Evolutionary conservation across 2,888 invertebrate species (phyloP).

Genomic region (Rhagonycha fulva): DNA sequence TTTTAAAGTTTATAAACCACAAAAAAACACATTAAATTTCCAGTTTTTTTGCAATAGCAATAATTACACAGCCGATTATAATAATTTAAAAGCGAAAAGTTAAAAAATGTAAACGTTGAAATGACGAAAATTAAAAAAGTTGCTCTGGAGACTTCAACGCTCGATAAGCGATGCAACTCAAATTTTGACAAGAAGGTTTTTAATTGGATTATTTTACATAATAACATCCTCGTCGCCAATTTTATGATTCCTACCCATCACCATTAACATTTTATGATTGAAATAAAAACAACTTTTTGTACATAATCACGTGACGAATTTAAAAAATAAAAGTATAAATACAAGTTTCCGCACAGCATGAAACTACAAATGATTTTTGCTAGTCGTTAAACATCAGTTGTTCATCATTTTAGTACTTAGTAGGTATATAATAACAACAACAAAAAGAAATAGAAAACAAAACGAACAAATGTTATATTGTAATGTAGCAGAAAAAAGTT

Average conservation of each 20-base stretch:
- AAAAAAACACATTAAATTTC: constrained; percentile 14
- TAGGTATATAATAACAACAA: background rate
- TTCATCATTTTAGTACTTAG: background rate
- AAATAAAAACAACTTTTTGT: constrained; percentile 17
- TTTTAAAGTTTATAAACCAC: constrained; percentile 14
- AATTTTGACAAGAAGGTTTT: background rate
- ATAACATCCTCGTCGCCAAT: background rate
- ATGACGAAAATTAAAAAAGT: background rate
- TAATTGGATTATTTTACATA: background rate
- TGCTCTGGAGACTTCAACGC: background rate
- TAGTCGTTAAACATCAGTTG: background rate
- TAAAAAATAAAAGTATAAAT: constrained; percentile 1
- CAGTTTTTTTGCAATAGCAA: constrained; percentile 11
- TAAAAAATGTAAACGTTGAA: background rate
- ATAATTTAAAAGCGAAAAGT: background rate
- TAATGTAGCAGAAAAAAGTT: background rate
- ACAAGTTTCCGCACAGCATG: constrained; percentile 15
- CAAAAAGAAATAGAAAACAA: background rate
- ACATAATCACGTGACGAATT: constrained; percentile 4
- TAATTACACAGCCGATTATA: background rate
- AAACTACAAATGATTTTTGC: constrained; percentile 7
- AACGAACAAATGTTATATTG: background rate
- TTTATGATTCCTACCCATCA: background rate
- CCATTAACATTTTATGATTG: constrained; percentile 1
- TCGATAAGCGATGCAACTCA: background rate